A percentile compares a stretch with the other conserved stretches of the same genome.
Conservation (phyloP, 2,113 vertebrate genomes). For the Dipodomys merriami region DNA sequence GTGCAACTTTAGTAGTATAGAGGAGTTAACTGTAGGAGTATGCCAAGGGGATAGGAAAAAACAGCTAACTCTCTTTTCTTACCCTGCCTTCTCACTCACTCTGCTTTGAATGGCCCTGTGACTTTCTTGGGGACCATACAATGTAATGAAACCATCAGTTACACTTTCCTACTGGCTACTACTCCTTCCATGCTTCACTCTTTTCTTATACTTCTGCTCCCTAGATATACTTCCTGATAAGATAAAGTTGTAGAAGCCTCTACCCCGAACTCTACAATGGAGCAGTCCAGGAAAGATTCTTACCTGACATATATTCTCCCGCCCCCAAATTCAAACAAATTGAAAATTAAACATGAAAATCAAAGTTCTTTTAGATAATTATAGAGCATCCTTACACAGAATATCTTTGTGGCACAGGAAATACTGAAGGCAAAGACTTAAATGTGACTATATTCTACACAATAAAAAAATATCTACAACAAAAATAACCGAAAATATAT, state of each 20-base stretch:
- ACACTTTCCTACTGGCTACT: not conserved
- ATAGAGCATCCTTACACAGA: not conserved
- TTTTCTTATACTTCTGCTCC: not conserved
- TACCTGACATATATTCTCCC: not conserved
- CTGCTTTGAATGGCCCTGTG: not conserved
- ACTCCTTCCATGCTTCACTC: not conserved
- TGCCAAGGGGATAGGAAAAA: not conserved
- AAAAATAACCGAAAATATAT: not conserved
- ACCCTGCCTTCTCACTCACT: not conserved
- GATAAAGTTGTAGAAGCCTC: not conserved
- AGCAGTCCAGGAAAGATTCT: not conserved
- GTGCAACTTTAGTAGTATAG: not conserved
- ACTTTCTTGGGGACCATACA: not conserved
- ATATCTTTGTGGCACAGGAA: not conserved
- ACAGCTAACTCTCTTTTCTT: not conserved
- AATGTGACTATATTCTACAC: not conserved
- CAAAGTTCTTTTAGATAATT: constrained; percentile 8
- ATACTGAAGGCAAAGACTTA: not conserved
- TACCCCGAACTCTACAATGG: not conserved
- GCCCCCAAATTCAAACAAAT: not conserved
- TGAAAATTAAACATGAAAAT: constrained; percentile 16
- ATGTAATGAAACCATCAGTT: not conserved
- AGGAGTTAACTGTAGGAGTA: not conserved
- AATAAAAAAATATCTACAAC: not conserved
- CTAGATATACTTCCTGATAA: constrained; percentile 10